Percentiles rank a stretch among this genome's conserved stretches.
Conservation (phyloP, 1,140 invertebrate species). For the Procambarus virginalis region DNA sequence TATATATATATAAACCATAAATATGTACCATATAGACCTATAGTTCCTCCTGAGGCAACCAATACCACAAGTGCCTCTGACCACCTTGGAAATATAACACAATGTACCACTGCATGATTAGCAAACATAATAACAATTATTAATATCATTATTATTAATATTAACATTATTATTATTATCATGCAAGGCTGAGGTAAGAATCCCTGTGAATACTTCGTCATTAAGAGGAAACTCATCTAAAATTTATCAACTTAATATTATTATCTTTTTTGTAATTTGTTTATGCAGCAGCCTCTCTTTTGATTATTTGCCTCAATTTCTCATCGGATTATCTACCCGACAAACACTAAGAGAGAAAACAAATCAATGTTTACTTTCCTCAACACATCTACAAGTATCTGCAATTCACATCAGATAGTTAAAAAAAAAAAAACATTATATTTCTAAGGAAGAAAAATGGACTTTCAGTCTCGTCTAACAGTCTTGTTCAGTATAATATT, state of each 20-base stretch:
- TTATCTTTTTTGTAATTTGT: neutral
- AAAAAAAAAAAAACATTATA: constrained; percentile 53
- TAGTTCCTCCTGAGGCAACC: no score
- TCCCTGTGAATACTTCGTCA: neutral
- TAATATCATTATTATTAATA: no score
- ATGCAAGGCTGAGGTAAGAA: neutral
- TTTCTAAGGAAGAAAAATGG: constrained; percentile 54
- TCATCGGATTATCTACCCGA: constrained; percentile 35
- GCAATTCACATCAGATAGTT: constrained; percentile 58
- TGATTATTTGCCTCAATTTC: constrained; percentile 62
- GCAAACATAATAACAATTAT: no score
- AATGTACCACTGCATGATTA: no score
- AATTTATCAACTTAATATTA: neutral
- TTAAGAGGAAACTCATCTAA: neutral
- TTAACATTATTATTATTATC: neutral
- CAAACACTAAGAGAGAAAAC: constrained; percentile 27
- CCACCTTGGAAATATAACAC: no score
- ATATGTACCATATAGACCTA: no score
- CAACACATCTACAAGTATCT: constrained; percentile 52
- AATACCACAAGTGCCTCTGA: no score
- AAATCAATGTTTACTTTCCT: constrained; percentile 14
- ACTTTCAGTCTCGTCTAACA: constrained; percentile 21
- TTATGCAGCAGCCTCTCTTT: neutral
- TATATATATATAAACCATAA: no score
- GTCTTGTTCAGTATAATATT: neutral